Evolutionary conservation across 2,113 vertebrate species (phyloP), one percentile per base, ranked within the genome.

Genomic region (Hypanus sabinus): DNA sequence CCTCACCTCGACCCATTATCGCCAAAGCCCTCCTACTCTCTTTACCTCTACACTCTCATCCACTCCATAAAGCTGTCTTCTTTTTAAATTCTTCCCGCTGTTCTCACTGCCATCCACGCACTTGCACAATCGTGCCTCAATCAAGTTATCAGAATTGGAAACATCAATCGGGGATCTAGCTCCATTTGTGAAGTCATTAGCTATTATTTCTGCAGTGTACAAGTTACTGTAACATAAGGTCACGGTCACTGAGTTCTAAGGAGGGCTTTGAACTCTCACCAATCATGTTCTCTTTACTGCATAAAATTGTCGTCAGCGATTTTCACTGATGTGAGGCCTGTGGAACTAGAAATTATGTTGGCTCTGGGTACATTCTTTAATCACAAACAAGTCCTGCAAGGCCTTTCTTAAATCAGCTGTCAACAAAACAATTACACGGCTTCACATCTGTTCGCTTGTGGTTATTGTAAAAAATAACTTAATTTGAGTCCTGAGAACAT

Each of bases 121-220:
- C 46, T 46, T 46, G 1, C 4, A 3, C 46, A 46, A 3, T 46
- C 1, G 46, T 46, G 1, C 46, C 46, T 46, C 46, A 46, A 46
- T 46, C 46, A 46, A 1, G 4, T 87, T 62, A 87, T 87, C 57
- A 87, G 83, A 62, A 87, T 3, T 87, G 85, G 60, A 68, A 65
- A 33, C 30, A 33, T 90, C 85, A 33, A 18, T 68, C 85, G 36
- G 27, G 60, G 16, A 90, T 68, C 60, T 62, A 88, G 62, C 83
- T 62, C 57, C n/a, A 90, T 90, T 90, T 90, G 85, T 33, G 14
- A 90, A 68, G 60, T 68, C 60, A 68, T 90, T 90, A 90, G 85
- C 60, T 65, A 68, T 90, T 90, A 90, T 33, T 68, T 62, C 85
- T 90, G 83, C 83, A 88, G 55, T 60, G 10, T 57, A 87, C 57